These are phyloP conservation scores for Pasiphila rectangulata DNA, from an alignment of 2,888 invertebrate species.

Conservation along the genomic window DNA sequence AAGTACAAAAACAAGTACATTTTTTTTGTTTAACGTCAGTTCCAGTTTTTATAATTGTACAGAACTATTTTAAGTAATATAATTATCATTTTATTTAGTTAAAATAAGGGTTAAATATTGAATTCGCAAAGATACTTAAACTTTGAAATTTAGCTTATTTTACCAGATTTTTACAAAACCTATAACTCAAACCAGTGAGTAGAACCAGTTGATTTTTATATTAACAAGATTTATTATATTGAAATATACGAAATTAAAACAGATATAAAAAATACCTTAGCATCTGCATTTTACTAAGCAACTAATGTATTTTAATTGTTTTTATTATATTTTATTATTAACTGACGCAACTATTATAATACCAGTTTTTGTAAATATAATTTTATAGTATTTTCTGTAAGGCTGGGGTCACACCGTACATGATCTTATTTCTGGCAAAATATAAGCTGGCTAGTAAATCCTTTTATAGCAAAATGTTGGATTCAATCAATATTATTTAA, in stretches of 20 bases:
- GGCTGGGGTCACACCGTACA: not conserved
- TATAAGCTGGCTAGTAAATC: too few species aligned
- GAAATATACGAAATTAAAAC: not conserved
- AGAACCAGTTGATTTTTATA: not conserved
- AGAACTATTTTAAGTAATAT: slow-evolving; percentile 43
- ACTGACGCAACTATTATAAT: slow-evolving; percentile 18
- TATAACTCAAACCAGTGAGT: slow-evolving; percentile 4
- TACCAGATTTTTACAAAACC: not conserved
- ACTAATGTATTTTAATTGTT: slow-evolving; percentile 21
- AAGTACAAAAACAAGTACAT: slow-evolving; percentile 25
- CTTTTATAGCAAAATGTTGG: too few species aligned
- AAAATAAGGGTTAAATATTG: slow-evolving; percentile 29
- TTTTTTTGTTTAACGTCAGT: slow-evolving; percentile 41
- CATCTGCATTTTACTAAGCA: slow-evolving; percentile 25
- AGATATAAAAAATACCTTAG: not conserved
- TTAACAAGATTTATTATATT: not conserved
- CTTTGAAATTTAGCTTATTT: slow-evolving; percentile 18
- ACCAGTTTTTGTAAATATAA: slow-evolving; percentile 41
- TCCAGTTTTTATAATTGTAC: slow-evolving; percentile 48
- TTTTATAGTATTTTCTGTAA: slow-evolving; percentile 30
- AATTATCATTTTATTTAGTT: slow-evolving; percentile 36
- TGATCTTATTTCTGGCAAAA: too few species aligned
- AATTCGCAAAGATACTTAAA: slow-evolving; percentile 50
- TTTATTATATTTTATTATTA: slow-evolving; percentile 5
- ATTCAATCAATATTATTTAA: too few species aligned